A percentile compares a stretch with the other conserved stretches of the same genome.
These are phyloP conservation scores for Acanthornis magna DNA, from an alignment of 2,797 vertebrate genomes.

Conservation along the genomic window DNA sequence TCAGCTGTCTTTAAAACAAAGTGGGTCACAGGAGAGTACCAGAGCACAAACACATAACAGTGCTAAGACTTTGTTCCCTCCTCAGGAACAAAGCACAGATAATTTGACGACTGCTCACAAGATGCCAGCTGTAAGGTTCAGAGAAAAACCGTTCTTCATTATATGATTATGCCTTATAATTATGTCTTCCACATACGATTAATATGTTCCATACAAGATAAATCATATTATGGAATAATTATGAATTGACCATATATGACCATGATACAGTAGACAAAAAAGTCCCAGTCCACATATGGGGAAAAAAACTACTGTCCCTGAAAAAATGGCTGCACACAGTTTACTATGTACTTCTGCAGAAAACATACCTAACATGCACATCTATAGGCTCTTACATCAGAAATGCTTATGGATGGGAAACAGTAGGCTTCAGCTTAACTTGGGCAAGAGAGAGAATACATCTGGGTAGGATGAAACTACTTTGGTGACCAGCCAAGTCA, in stretches of 20 bases:
- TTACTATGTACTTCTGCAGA: not conserved
- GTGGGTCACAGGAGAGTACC: not conserved
- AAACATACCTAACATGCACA: rapidly evolving
- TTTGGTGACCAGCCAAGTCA: not conserved
- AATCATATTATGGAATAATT: not conserved
- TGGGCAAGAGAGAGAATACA: not conserved
- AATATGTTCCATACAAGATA: not conserved
- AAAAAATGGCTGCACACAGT: not conserved
- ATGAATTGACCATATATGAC: not conserved
- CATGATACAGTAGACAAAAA: not conserved
- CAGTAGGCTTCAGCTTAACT: not conserved
- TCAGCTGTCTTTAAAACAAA: slow-evolving; percentile 23
- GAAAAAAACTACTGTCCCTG: not conserved
- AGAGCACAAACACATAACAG: not conserved
- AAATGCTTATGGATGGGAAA: not conserved
- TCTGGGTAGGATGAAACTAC: not conserved
- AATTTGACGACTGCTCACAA: not conserved
- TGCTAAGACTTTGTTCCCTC: not conserved
- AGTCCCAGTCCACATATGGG: not conserved
- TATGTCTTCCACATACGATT: not conserved
- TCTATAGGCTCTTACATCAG: not conserved
- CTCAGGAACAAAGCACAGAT: not conserved
- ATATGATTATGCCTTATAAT: not conserved
- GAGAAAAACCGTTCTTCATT: not conserved
- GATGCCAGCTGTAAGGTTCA: not conserved